Percentiles rank a stretch among this genome's conserved stretches.
Evolutionary conservation across 2,888 invertebrate species (phyloP).

Genomic region (Cheilosia impressa): DNA sequence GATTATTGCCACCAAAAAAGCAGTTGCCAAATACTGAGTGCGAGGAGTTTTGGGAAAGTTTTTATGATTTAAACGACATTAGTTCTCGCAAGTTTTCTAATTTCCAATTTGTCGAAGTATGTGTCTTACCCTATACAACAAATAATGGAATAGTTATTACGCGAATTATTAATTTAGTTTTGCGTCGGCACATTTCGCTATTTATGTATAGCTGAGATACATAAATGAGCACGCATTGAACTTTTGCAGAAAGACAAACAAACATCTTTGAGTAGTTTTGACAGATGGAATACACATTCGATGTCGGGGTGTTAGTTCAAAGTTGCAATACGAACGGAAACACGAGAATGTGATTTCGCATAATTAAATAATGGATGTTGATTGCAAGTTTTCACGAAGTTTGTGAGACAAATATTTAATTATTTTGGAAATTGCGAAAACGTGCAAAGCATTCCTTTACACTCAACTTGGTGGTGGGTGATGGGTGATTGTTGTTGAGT

Average conservation of each 20-base stretch:
- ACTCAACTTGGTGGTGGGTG: too few species aligned
- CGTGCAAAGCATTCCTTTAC: neutral
- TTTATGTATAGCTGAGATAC: constrained; percentile 20
- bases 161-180: constrained; percentile 50
- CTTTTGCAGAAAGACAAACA: constrained; percentile 28
- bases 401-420: constrained; percentile 34
- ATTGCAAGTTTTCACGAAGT: constrained; percentile 37
- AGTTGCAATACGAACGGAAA: constrained; percentile 8
- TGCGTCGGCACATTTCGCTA: constrained; percentile 15
- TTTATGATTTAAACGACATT: constrained; percentile 11
- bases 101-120: constrained; percentile 21
- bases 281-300: constrained; percentile 14
- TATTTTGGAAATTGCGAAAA: constrained; percentile 43
- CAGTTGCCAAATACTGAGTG: neutral
- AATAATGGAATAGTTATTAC: constrained; percentile 25
- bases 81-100: constrained; percentile 37
- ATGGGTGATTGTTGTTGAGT: too few species aligned
- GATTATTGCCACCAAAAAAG: neutral
- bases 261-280: constrained; percentile 39
- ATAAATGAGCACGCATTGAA: constrained; percentile 48
- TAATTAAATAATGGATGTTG: constrained; percentile 52
- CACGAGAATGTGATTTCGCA: constrained; percentile 37
- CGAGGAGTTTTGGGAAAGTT: constrained; percentile 1
- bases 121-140: neutral
- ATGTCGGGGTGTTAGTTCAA: neutral